These are phyloP conservation scores for Petroica traversi DNA, from an alignment of 2,113 vertebrate species.

Conservation along the genomic window DNA sequence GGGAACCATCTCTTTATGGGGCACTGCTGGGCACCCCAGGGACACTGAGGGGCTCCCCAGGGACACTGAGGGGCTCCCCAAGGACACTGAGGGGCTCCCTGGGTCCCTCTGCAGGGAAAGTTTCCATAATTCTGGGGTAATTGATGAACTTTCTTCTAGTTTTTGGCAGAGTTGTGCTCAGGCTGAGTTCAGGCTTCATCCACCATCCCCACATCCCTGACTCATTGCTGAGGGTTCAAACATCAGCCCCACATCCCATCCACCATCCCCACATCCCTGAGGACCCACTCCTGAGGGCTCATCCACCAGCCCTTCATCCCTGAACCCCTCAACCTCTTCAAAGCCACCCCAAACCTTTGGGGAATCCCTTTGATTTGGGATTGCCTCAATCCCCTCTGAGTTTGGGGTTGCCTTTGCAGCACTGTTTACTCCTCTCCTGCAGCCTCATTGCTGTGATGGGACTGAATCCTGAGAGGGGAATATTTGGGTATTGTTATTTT, in stretches of 20 bases:
- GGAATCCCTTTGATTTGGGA: neutral
- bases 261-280: too few species aligned
- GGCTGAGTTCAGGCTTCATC: neutral
- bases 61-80: too few species aligned
- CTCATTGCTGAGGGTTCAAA: neutral
- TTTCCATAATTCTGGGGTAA: neutral
- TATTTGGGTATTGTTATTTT: neutral
- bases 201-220: neutral
- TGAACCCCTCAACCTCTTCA: neutral
- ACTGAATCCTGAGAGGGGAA: neutral
- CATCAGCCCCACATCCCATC: neutral
- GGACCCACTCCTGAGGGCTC: too few species aligned
- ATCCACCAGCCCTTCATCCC: neutral
- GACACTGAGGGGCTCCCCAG: neutral
- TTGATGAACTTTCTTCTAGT: neutral
- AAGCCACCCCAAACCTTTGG: neutral
- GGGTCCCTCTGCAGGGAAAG: neutral
- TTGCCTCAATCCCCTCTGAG: rapidly evolving
- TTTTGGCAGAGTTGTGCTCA: neutral
- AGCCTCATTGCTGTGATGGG: neutral
- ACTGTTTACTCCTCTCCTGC: neutral
- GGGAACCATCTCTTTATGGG: neutral
- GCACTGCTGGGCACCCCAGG: too few species aligned
- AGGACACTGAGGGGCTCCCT: too few species aligned
- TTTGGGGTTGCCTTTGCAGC: neutral